A percentile compares a stretch with the other conserved stretches of the same genome.
phyloP scores from a whole-genome alignment of 2,113 vertebrate species.

The Chaetops frenatus region DNA sequence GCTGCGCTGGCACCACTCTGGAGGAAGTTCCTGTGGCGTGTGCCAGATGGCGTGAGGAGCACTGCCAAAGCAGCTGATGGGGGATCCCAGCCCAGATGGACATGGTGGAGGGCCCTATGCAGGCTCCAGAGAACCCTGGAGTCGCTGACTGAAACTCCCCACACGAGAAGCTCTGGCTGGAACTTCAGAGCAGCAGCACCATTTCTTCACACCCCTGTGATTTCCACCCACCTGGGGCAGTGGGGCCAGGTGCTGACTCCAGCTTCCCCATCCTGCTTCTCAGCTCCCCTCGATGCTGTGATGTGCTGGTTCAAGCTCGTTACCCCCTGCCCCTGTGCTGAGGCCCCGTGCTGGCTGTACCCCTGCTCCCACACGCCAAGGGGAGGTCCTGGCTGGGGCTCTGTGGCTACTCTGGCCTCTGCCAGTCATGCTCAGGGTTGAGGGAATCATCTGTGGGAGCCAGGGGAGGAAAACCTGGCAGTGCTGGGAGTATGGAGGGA shows the following conservation, averaged over 20 bases:
- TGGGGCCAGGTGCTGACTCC: rapidly evolving
- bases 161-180: neutral
- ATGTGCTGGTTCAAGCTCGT: neutral
- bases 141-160: neutral
- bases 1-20: neutral
- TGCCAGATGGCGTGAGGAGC: slow-evolving; percentile 19
- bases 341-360: neutral
- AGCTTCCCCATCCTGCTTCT: neutral
- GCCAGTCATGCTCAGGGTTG: neutral
- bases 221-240: neutral
- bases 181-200: neutral
- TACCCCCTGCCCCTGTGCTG: too few species aligned
- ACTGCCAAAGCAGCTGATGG: slow-evolving; percentile 16
- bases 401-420: rapidly evolving
- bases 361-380: rapidly evolving
- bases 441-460: neutral
- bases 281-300: neutral
- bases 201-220: neutral
- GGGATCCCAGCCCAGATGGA: slow-evolving; percentile 51
- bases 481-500: neutral
- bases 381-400: neutral
- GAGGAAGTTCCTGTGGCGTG: neutral
- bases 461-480: neutral
- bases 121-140: neutral
- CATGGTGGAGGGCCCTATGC: neutral